Base-by-base conservation (phyloP, 2,888 invertebrate species). In the Ceraclea dissimilis region DNA sequence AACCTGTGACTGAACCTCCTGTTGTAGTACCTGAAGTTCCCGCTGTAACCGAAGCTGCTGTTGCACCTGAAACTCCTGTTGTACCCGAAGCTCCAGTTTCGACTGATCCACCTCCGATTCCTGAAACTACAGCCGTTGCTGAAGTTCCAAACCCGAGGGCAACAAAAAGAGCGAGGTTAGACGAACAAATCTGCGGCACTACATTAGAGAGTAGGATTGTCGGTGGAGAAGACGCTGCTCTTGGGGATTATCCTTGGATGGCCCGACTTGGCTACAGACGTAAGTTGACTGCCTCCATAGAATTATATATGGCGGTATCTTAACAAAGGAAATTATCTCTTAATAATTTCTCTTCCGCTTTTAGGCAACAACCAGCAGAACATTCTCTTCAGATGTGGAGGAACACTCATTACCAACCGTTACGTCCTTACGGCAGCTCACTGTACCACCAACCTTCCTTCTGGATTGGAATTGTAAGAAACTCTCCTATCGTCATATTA, bases 171-270 rank as follows among this genome's bases (percentile, higher is more conserved):
- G 17, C 52, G 1, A 16, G 31, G 16, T 46, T 62, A 2, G 51
- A 16, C 18, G 54, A 53, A 8, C 60, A 60, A 46, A 33, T 43
- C 6, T 85, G 84, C 60, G 84, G 84, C 0, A 73, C 75, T 47
- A 77, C 75, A 53, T 72, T 72, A 4, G 67, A 75, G 0, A 80
- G 82, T 64, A 75, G 84, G 48, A 84, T 85, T 64, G 80, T 84
- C 33, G 84, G 84, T 1, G 85, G 85, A 0, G 65, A 70, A 43
- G 74, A 77, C 52, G 83, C 85, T 0, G 69, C 71, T 0, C 67
- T 84, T 2, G 84, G 83, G 1, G 79, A 82, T 63, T 83, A 79
- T 66, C 84, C 84, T 1, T 85, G 84, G 84, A 73, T 85, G 33
- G 78, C 71, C 0, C 71, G 81, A 17, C 70, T 85, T 4, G 83